Percentiles rank a stretch among this genome's conserved stretches.
Evolutionary conservation across 2,797 vertebrate species (phyloP).

Genomic region (Philypnodon macrostomus): DNA sequence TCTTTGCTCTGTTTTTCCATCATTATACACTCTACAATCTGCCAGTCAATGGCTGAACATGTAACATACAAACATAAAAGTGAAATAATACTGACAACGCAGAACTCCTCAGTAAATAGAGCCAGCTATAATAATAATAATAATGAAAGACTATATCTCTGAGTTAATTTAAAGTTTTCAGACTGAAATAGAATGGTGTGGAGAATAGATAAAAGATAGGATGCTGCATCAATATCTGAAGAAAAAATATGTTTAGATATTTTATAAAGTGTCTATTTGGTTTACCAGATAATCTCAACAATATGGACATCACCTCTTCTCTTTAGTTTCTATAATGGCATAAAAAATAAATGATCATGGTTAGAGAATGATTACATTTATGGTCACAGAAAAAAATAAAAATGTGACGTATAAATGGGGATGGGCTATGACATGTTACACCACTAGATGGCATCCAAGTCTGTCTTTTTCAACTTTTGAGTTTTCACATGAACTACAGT

Average conservation of each 20-base stretch:
- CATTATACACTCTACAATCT: conserved; percentile 47
- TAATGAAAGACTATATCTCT: conserved; percentile 52
- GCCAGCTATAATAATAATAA: conserved; percentile 33
- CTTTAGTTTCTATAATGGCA: not conserved
- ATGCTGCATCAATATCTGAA: conserved; percentile 35
- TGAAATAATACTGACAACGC: conserved; percentile 73
- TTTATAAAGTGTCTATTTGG: conserved; percentile 24
- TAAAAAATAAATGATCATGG: not conserved
- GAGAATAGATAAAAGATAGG: conserved; percentile 40
- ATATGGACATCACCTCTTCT: not conserved
- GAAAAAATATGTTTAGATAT: not conserved
- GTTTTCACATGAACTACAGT: conserved; percentile 24
- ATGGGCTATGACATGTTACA: not conserved
- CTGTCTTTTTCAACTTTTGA: conserved; percentile 23
- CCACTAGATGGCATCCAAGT: conserved; percentile 43
- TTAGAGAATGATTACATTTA: not conserved
- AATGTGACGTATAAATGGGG: not conserved
- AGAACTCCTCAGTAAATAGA: conserved; percentile 60
- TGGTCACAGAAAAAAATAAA: not conserved
- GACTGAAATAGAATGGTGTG: conserved; percentile 42
- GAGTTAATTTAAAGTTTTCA: conserved; percentile 46
- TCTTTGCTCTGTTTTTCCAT: conserved; percentile 55
- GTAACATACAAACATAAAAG: conserved; percentile 59
- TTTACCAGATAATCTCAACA: conserved; percentile 27
- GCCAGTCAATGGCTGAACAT: conserved; percentile 76